phyloP scores from a whole-genome alignment of 2,888 invertebrate species.

The Dynastes grantii region DNA sequence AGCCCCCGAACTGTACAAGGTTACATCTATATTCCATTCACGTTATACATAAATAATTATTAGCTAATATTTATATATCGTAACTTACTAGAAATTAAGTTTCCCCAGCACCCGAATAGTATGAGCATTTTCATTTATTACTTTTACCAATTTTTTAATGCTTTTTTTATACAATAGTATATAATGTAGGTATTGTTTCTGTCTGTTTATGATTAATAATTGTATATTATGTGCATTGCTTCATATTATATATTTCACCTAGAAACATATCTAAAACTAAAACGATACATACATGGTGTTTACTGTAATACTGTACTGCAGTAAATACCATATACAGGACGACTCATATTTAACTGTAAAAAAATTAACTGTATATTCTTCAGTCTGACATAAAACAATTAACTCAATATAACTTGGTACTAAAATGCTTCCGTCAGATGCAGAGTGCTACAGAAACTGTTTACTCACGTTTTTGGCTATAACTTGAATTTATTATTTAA shows the following conservation, averaged over 20 bases:
- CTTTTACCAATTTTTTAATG: neutral
- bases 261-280: conserved; percentile 5
- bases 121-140: conserved; percentile 30
- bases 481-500: too few species aligned
- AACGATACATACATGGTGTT: neutral
- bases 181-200: neutral
- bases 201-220: conserved; percentile 12
- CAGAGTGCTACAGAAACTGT: too few species aligned
- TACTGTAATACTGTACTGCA: too few species aligned
- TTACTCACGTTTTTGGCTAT: too few species aligned
- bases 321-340: too few species aligned
- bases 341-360: too few species aligned
- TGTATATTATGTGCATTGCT: conserved; percentile 20
- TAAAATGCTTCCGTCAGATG: too few species aligned
- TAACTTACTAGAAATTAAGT: conserved; percentile 23
- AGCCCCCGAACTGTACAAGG: neutral
- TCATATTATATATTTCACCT: neutral
- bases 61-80: neutral
- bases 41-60: conserved; percentile 22
- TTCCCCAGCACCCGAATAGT: conserved; percentile 31
- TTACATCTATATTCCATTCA: conserved; percentile 11
- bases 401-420: too few species aligned
- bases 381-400: too few species aligned
- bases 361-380: too few species aligned
- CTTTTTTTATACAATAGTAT: conserved; percentile 25